Conservation (phyloP, 2,888 invertebrate genomes). For the Sminthurinus aureus region DNA sequence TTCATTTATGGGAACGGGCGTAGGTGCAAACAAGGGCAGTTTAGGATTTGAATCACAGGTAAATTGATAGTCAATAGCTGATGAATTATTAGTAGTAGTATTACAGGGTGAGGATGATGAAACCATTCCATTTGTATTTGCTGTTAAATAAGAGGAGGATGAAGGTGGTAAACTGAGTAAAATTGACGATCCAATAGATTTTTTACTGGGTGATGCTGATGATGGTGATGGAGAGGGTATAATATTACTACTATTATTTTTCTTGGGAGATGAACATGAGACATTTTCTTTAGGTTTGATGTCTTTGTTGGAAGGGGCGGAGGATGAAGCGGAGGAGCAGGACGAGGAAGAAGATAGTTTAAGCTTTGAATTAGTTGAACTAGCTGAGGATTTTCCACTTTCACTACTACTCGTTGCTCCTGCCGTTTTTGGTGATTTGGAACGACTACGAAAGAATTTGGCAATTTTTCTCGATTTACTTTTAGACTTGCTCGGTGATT, state of each 20-base stretch:
- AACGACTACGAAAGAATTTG: constrained; percentile 57
- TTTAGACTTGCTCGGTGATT: constrained; percentile 55
- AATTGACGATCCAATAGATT: not conserved
- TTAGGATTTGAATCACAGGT: constrained; percentile 57
- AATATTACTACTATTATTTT: constrained; percentile 29
- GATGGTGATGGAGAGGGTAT: no score
- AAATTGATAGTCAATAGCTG: constrained; percentile 57
- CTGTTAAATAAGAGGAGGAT: no score
- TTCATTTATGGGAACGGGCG: constrained; percentile 38
- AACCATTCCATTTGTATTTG: constrained; percentile 20
- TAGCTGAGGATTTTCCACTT: constrained; percentile 58
- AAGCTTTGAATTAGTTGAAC: constrained; percentile 44
- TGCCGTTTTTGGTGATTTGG: constrained; percentile 57
- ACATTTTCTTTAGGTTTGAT: constrained; percentile 32
- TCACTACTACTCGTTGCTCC: constrained; percentile 51
- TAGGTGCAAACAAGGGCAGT: constrained; percentile 57
- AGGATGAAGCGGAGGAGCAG: constrained; percentile 53
- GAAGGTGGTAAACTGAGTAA: constrained; percentile 24
- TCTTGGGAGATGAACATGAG: constrained; percentile 50
- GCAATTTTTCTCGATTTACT: constrained; percentile 59
- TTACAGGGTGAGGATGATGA: no score
- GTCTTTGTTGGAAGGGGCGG: constrained; percentile 41
- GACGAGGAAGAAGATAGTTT: constrained; percentile 54
- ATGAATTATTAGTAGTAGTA: not conserved
- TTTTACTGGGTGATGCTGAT: constrained; percentile 30